Conservation (phyloP, 2,113 vertebrate species). For the Pluvianellus socialis region DNA sequence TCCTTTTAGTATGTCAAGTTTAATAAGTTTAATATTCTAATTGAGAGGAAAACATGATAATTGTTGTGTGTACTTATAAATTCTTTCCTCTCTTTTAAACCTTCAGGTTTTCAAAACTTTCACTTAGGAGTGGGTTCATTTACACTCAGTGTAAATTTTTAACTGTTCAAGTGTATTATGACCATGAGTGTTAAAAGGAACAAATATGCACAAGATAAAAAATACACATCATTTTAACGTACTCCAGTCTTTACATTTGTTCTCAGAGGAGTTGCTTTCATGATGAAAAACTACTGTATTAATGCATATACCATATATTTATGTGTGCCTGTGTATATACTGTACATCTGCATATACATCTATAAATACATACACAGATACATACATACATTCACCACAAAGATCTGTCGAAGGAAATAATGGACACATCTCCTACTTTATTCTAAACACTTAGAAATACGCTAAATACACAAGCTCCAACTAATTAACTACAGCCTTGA, state of each 20-base stretch:
- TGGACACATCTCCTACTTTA: background rate
- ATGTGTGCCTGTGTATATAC: accelerated
- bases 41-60: slow-evolving; percentile 45
- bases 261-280: background rate
- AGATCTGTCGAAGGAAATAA: background rate
- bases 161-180: background rate
- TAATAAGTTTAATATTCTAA: slow-evolving; percentile 53
- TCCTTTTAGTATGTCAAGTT: slow-evolving; percentile 61
- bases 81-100: slow-evolving; percentile 36
- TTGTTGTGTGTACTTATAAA: slow-evolving; percentile 43
- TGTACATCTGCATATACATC: background rate
- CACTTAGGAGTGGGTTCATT: slow-evolving; percentile 13
- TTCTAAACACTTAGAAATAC: background rate
- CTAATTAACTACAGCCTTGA: background rate
- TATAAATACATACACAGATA: background rate
- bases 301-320: background rate
- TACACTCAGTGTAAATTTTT: background rate
- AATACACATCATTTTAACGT: background rate
- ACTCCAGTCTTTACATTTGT: background rate
- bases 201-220: background rate
- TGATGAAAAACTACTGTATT: background rate
- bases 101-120: slow-evolving; percentile 37
- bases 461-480: background rate
- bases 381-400: background rate
- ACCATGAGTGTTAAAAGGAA: background rate